Conservation (phyloP, 2,888 invertebrate genomes). For the Ramazzottius varieornatus region DNA sequence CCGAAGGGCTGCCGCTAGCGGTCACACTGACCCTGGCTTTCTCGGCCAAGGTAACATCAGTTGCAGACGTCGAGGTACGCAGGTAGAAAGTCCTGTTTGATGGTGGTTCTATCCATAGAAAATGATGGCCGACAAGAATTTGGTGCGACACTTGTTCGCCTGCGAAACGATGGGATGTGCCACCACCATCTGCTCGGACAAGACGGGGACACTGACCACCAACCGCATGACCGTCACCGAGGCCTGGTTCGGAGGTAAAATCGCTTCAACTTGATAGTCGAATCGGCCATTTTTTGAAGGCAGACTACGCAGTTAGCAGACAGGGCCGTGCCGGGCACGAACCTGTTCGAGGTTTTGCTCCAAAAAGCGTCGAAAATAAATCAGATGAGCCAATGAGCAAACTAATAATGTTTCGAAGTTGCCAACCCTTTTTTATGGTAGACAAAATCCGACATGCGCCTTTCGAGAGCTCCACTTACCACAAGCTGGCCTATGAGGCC, state of each 20-base stretch:
- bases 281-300: not conserved
- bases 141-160: conserved; percentile 93
- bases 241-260: conserved; percentile 59
- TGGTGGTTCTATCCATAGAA: too few species aligned
- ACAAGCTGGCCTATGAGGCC: conserved; percentile 54
- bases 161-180: conserved; percentile 99
- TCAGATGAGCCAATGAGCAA: too few species aligned
- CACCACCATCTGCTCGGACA: conserved; percentile 97
- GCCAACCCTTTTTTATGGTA: too few species aligned
- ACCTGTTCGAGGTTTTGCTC: not conserved
- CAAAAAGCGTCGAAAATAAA: too few species aligned
- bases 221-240: conserved; percentile 94
- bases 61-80: too few species aligned
- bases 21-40: conserved; percentile 94
- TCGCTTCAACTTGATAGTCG: not conserved
- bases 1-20: conserved; percentile 90
- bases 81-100: conserved; percentile 12
- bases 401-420: too few species aligned
- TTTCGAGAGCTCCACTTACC: too few species aligned
- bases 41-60: conserved; percentile 97
- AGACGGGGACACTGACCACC: conserved; percentile 95
- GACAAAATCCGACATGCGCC: too few species aligned
- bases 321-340: too few species aligned
- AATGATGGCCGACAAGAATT: conserved; percentile 99
- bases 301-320: not conserved